Evolutionary conservation across 2,888 invertebrate genomes (phyloP).

Genomic region (Scaptomyza parva): DNA sequence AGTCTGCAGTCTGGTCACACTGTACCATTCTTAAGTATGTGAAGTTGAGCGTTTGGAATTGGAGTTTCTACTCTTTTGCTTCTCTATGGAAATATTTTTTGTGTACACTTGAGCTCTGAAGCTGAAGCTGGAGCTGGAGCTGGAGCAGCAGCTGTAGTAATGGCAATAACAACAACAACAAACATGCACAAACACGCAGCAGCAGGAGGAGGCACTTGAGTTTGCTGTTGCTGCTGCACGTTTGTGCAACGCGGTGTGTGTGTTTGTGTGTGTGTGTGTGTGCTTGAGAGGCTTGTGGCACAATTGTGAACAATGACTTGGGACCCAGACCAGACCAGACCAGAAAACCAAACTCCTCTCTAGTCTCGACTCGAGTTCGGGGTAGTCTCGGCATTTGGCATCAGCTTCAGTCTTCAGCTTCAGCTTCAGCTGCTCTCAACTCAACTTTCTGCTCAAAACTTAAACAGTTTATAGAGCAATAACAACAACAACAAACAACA

Average conservation of each 20-base stretch:
- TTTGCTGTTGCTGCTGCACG: slow-evolving; percentile 28
- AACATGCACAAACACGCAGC: slow-evolving; percentile 54
- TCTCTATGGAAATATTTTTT: slow-evolving; percentile 58
- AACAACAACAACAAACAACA: slow-evolving; percentile 1
- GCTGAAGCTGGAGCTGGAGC: too few species aligned
- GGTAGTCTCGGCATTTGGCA: slow-evolving; percentile 8
- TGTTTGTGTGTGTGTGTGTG: slow-evolving; percentile 17
- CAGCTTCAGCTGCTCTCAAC: slow-evolving; percentile 43
- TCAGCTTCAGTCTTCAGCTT: slow-evolving; percentile 6
- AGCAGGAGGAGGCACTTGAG: slow-evolving; percentile 28
- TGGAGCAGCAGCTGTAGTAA: too few species aligned
- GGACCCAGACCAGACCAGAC: slow-evolving; percentile 11
- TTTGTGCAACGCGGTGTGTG: slow-evolving; percentile 23
- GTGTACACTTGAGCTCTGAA: slow-evolving; percentile 46
- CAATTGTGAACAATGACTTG: slow-evolving; percentile 54
- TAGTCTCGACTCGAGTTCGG: too few species aligned
- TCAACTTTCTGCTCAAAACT: slow-evolving; percentile 48
- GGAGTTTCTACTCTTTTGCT: slow-evolving; percentile 23
- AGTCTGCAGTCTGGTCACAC: neutral
- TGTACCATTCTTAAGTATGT: neutral
- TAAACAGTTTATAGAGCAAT: slow-evolving; percentile 48
- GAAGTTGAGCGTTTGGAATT: neutral
- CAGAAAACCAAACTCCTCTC: too few species aligned
- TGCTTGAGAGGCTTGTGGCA: slow-evolving; percentile 33
- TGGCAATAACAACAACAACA: slow-evolving; percentile 15